A percentile compares a stretch with the other conserved stretches of the same genome.
Conservation (phyloP, 2,113 vertebrate genomes). For the Ramphastos sulfuratus region DNA sequence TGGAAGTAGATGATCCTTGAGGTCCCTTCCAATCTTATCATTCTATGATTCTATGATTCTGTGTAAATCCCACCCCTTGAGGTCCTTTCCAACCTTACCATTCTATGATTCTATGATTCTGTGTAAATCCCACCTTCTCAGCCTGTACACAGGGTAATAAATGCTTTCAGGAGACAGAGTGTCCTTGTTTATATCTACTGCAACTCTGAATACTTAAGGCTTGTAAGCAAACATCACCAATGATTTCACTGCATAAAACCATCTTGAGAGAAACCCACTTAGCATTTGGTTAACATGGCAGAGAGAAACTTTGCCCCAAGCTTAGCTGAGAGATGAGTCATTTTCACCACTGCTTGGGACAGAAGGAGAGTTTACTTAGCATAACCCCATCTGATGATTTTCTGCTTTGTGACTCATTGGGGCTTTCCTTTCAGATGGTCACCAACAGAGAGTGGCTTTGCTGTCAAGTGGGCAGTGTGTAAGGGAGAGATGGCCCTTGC, state of each 20-base stretch:
- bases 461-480: background rate
- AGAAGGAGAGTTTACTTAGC: constrained; percentile 15
- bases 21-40: no score
- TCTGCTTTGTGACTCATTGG: background rate
- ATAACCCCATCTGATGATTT: background rate
- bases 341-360: constrained; percentile 4
- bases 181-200: background rate
- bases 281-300: constrained; percentile 11
- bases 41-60: no score
- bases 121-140: background rate
- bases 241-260: constrained; percentile 16
- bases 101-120: no score
- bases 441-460: background rate
- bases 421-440: constrained; percentile 15
- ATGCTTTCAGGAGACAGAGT: background rate
- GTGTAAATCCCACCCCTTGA: no score
- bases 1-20: no score
- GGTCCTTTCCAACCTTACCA: no score
- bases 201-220: background rate
- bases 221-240: background rate
- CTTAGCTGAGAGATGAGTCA: constrained; percentile 10
- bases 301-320: background rate
- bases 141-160: background rate
- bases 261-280: constrained; percentile 10
- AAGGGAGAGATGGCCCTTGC: background rate